Base-by-base conservation (phyloP, 2,888 invertebrate species). In the Agrenia bidenticulata region DNA sequence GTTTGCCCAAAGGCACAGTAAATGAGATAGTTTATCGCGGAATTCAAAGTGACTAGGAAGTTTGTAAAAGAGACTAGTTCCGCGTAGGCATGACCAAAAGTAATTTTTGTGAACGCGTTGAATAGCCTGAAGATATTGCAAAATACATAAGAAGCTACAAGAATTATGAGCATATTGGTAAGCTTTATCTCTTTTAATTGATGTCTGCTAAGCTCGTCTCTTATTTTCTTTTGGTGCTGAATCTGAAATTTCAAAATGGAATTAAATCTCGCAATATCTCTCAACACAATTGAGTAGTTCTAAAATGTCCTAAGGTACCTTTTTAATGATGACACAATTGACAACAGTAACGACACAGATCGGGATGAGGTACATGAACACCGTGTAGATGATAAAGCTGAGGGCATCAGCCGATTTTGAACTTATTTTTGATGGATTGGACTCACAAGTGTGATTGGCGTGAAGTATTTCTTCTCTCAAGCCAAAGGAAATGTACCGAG, bases 81-180 rank as follows among this genome's bases (percentile, higher is more conserved):
- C 9, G 41, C 57, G n/a, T 57, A 57, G 5, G 21, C 37, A 5
- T 13, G 4, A 19, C 21, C n/a, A 19, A 57, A 57, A 21, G 26
- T 41, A 5, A 17, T 41, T 4, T 7, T 17, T 13, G 41, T 57
- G 11, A 57, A n/a, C 4, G 17, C 13, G 21, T 57, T 57, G 17
- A 57, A n/a, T 15, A 41, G 17, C 21, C 57, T 57, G 21, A 57
- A 41, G 19, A 39, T 5, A n/a, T 57, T 57, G 21, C 57, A 57
- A 13, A 57, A 2, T 7, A 57, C 39, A 41, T 41, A 57, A 41
- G 39, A 7, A 19, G 19, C 13, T 5, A 57, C 42, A 4, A 57
- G 41, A n/a, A 17, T 23, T 5, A 57, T 21, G 9, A 57, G 57
- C 57, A 57, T 57, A n/a, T 57, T 39, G 2, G 57, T 57, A 9